Evolutionary conservation across 2,797 vertebrate species (phyloP), one percentile per base, ranked within the genome.

Genomic region (Falco columbarius): DNA sequence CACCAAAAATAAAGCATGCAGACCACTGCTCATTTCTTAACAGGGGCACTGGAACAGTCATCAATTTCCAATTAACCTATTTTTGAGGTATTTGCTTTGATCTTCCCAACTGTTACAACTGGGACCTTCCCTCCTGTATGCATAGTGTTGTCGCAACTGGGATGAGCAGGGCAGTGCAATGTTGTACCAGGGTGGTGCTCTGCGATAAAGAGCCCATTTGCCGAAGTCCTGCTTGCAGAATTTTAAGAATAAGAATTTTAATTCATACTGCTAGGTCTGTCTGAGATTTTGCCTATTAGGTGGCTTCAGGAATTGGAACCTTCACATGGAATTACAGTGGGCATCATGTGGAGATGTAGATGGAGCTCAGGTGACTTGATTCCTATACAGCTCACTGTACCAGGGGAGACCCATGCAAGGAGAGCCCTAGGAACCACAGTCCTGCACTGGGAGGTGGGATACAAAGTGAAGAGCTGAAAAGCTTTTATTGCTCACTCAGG

Each of bases 261-360:
- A 24, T 7, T n/a, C 7, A 24, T 4, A 7, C 15, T 21, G 27
- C 7, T 13, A 20, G 20, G 9, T 59, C 89, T 86, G 56, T 30
- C 38, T 4, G 20, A 47, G 36, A 40, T 65, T 77, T 66, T 44
- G 52, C 36, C 67, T 40, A 12, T 13, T 10, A 14, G 27, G 18
- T 36, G 30, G 34, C 62, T 84, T 36, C 26, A 32, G 12, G 38
- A 36, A 46, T 9, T 29, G 7, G 62, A 68, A 5, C 9, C 38
- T 72, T 58, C 22, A 26, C 0, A 3, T 4, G 20, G 19, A 20
- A 32, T 32, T 59, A n/a, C 32, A 61, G 12, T 62, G 44, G 2
- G 9, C 6, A 5, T 38, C 30, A 18, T 6, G 54, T 46, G n/a
- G 29, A 19, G 14, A 3, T 0, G 10, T 0, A 29, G 55, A 9